Conservation (phyloP, 2,888 invertebrate species). For the Torymus texanus region DNA sequence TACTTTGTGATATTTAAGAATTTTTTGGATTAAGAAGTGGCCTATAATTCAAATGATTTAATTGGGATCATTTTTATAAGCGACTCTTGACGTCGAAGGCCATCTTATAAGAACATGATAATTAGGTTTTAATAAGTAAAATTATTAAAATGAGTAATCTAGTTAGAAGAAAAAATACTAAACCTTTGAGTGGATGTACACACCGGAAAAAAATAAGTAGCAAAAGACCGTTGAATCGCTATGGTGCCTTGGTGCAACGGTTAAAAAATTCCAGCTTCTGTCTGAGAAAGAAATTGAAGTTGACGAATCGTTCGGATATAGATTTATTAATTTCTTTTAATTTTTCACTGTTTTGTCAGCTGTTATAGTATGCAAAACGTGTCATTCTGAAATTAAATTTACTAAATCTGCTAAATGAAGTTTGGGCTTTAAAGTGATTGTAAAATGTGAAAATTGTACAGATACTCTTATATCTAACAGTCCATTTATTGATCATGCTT, state of each 20-base stretch:
- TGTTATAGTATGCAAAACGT: constrained; percentile 59
- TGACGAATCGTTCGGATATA: constrained; percentile 53
- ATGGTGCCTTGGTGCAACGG: constrained; percentile 50
- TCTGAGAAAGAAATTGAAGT: constrained; percentile 55
- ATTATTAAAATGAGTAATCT: too few species aligned
- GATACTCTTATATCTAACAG: not conserved
- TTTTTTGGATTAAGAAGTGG: too few species aligned
- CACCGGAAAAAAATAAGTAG: too few species aligned
- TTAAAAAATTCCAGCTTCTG: constrained; percentile 54
- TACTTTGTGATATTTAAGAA: too few species aligned
- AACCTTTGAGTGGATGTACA: too few species aligned
- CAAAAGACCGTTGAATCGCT: constrained; percentile 35
- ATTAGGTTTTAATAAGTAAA: too few species aligned
- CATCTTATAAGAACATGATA: too few species aligned
- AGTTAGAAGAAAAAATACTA: too few species aligned
- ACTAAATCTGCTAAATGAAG: constrained; percentile 56
- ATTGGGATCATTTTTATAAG: too few species aligned
- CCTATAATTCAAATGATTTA: too few species aligned
- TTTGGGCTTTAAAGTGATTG: constrained; percentile 21
- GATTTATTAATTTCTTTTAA: constrained; percentile 32
- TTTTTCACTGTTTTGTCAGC: constrained; percentile 57
- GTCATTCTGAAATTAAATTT: constrained; percentile 58
- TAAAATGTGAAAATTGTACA: constrained; percentile 9
- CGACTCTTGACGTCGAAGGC: too few species aligned
- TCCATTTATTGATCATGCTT: constrained; percentile 9